A percentile compares a stretch with the other conserved stretches of the same genome.
phyloP scores from a whole-genome alignment of 2,797 vertebrate genomes.

The Gambelia wislizenii region DNA sequence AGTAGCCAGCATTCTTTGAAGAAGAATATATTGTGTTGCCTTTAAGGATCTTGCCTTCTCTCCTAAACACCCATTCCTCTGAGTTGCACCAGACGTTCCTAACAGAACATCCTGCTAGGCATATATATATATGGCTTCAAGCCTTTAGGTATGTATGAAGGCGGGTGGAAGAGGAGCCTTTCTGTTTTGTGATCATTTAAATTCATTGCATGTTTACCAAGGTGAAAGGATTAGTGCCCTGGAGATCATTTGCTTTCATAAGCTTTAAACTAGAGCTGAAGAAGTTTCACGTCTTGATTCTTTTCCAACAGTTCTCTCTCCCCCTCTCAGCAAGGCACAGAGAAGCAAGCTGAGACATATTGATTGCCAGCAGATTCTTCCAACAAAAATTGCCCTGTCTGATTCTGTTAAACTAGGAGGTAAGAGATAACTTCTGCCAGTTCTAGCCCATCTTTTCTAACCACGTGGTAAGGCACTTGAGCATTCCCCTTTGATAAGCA shows the following conservation, averaged over 20 bases:
- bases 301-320: constrained; percentile 66
- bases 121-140: constrained; percentile 5
- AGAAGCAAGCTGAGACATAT: constrained; percentile 78
- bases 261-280: constrained; percentile 76
- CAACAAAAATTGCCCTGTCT: constrained; percentile 78
- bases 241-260: constrained; percentile 80
- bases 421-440: constrained; percentile 74
- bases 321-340: constrained; percentile 74
- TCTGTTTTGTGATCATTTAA: constrained; percentile 69
- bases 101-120: constrained; percentile 36
- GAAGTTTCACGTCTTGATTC: constrained; percentile 79
- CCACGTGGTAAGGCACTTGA: constrained; percentile 62
- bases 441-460: constrained; percentile 64
- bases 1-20: constrained; percentile 37
- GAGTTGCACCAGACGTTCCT: constrained; percentile 25
- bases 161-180: constrained; percentile 37
- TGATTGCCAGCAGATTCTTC: constrained; percentile 77
- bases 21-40: constrained; percentile 20
- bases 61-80: constrained; percentile 21
- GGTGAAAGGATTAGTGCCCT: constrained; percentile 77
- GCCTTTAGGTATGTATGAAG: constrained; percentile 52
- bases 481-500: constrained; percentile 69
- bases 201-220: constrained; percentile 74
- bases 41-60: constrained; percentile 23
- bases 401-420: constrained; percentile 76